Percentiles rank a stretch among this genome's conserved stretches.
phyloP scores from a whole-genome alignment of 2,888 invertebrate genomes.

The Sphaerophoria taeniata region DNA sequence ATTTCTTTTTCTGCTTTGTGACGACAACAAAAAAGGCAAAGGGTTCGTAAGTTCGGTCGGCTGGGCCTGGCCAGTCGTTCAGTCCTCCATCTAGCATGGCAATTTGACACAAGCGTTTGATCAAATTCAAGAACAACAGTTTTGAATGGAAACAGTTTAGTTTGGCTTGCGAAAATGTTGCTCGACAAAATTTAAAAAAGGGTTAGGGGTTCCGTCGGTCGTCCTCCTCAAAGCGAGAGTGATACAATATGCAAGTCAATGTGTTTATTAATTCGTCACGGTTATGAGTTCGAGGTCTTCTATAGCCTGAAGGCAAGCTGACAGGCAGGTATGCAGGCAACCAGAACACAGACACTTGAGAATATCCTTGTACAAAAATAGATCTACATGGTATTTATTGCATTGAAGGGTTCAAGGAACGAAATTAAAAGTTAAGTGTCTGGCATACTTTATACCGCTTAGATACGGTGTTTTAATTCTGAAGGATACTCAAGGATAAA shows the following conservation, averaged over 20 bases:
- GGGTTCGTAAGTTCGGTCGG: conserved; percentile 32
- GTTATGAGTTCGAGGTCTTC: conserved; percentile 54
- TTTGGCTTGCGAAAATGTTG: conserved; percentile 8
- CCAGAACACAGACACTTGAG: too few species aligned
- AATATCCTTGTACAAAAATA: neutral
- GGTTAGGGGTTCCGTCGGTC: conserved; percentile 13
- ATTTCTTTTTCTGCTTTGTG: neutral
- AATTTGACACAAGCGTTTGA: conserved; percentile 60
- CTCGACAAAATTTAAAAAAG: conserved; percentile 17
- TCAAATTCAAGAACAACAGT: conserved; percentile 38
- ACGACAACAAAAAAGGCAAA: neutral
- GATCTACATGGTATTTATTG: conserved; percentile 8
- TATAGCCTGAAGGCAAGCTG: conserved; percentile 28
- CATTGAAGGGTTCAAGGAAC: conserved; percentile 48
- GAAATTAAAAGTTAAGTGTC: conserved; percentile 74
- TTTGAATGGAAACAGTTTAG: conserved; percentile 44
- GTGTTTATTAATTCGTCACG: conserved; percentile 74
- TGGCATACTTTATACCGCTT: conserved; percentile 70
- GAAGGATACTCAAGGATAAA: conserved; percentile 68
- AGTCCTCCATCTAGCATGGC: conserved; percentile 39
- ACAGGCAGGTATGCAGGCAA: too few species aligned
- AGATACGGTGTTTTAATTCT: conserved; percentile 73
- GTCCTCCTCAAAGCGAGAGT: neutral
- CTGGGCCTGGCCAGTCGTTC: neutral
- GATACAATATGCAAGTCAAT: conserved; percentile 58